These are phyloP conservation scores for Labeo rohita DNA, from an alignment of 2,113 vertebrate species.

Conservation along the genomic window DNA sequence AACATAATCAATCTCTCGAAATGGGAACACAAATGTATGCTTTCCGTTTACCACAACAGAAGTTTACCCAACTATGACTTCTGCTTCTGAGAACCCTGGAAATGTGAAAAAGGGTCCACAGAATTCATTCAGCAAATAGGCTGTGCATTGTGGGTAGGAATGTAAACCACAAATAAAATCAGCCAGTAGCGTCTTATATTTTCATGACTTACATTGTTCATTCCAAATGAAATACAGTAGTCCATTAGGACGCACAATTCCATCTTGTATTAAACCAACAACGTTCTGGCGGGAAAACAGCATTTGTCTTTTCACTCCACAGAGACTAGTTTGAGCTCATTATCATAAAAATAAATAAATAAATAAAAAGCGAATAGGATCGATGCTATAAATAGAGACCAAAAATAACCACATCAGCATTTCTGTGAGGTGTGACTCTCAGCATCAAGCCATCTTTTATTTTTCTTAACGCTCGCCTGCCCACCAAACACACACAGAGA, in stretches of 20 bases:
- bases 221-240: not conserved
- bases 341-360: not conserved
- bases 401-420: conserved; percentile 14
- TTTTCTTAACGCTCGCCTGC: conserved; percentile 27
- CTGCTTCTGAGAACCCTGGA: not conserved
- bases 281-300: not conserved
- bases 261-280: conserved; percentile 26
- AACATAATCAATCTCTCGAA: not conserved
- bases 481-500: conserved; percentile 31
- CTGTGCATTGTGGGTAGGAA: not conserved
- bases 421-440: conserved; percentile 33
- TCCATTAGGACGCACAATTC: not conserved
- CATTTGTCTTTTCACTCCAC: conserved; percentile 12
- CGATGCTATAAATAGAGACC: conserved; percentile 38
- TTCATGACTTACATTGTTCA: not conserved
- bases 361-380: not conserved
- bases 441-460: conserved; percentile 25
- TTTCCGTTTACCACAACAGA: not conserved
- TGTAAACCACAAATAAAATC: not conserved
- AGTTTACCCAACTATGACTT: not conserved
- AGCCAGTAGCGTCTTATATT: not conserved
- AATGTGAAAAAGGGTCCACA: not conserved
- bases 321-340: conserved; percentile 30
- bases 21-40: not conserved
- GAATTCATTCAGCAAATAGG: not conserved